Evolutionary conservation across 2,113 vertebrate species (phyloP), one percentile per base, ranked within the genome.

Genomic region (Craseonycteris thonglongyai): DNA sequence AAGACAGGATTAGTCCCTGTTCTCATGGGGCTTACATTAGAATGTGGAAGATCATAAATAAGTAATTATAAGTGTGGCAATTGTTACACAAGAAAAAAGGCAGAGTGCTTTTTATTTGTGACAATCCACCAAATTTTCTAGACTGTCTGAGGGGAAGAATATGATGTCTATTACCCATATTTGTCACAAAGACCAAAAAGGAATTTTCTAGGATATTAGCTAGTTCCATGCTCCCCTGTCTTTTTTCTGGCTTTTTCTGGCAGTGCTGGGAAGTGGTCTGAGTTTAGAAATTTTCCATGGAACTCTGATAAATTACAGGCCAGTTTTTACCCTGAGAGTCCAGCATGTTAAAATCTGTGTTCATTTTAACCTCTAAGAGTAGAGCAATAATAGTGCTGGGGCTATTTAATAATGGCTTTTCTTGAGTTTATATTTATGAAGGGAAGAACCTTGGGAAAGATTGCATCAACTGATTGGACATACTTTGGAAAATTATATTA

Each of bases 321-420:
- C 35, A 91, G 47, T 40, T 95, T 96, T 93, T 79, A 88, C 24
- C 33, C 35, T 80, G 65, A 61, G 56, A 84, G 26, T 74, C 38
- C n/a, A 94, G 22, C 54, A 71, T 71, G 3, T 85, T 93, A 95
- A 88, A 80, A 93, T 88, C 49, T 88, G 45, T 74, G 33, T 75
- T 83, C 18, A 82, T 72, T 28, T 78, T 47, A 93, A 83, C 26
- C 83, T 93, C 63, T 83, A 74, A 90, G 13, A 82, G 42, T 72
- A 90, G 40, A 90, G 11, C 30, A 66, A 51, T 80, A 91, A 88
- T 69, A 91, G 59, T 40, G 49, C 42, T 51, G 95, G 71, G 95
- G 45, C 58, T 88, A 83, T 49, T 69, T 84, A 79, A 85, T 26
- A 94, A 93, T 61, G 24, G 51, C 15, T 92, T 93, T 94, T 33